phyloP scores from a whole-genome alignment of 1,140 invertebrate genomes.

The Aphelenchoides besseyi region DNA sequence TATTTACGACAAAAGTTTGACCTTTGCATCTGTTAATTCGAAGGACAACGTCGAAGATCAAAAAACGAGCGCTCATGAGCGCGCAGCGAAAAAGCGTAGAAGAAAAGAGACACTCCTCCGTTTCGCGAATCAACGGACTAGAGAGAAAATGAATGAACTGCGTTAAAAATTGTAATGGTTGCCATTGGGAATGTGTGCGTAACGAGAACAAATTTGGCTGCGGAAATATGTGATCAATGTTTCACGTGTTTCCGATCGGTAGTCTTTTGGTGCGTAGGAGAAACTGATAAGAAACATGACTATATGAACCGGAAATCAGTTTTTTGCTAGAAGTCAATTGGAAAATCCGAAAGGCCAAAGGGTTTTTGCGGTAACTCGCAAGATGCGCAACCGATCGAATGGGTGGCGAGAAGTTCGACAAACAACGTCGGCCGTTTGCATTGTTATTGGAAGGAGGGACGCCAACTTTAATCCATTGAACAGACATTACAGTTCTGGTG shows the following conservation, averaged over 20 bases:
- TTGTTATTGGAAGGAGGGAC: not conserved
- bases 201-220: too few relatives aligned
- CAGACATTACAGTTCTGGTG: not conserved
- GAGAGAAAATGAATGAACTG: too few relatives aligned
- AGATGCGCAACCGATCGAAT: too few relatives aligned
- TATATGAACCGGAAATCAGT: not conserved
- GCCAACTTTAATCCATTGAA: not conserved
- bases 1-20: too few relatives aligned
- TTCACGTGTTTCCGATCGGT: not conserved
- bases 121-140: too few relatives aligned
- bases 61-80: not conserved
- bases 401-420: not conserved
- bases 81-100: too few relatives aligned
- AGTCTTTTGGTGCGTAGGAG: too few relatives aligned
- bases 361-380: not conserved
- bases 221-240: not conserved
- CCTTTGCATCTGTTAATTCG: not conserved
- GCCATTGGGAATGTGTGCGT: too few relatives aligned
- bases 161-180: too few relatives aligned
- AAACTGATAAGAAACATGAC: not conserved
- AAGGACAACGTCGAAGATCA: not conserved
- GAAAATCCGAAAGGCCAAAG: not conserved
- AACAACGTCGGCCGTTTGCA: not conserved
- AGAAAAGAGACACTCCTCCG: too few relatives aligned
- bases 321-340: not conserved